These are phyloP conservation scores for Microdon myrmicae DNA, from an alignment of 2,888 invertebrate species.

Conservation along the genomic window DNA sequence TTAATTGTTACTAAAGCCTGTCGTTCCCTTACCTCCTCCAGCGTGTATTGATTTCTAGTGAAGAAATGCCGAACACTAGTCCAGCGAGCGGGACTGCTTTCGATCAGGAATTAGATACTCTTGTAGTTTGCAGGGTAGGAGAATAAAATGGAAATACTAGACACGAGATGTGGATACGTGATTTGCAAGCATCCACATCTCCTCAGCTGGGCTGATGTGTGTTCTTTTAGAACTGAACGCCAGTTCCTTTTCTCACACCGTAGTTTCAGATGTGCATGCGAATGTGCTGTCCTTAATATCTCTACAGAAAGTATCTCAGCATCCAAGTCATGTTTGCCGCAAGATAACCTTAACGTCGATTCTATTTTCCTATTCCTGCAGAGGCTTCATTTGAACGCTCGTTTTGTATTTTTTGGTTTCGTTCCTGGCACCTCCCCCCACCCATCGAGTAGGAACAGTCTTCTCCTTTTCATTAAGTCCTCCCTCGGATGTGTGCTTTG, in stretches of 20 bases:
- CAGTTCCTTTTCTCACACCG: slow-evolving; percentile 15
- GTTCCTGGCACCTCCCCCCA: slow-evolving; percentile 26
- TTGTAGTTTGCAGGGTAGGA: slow-evolving; percentile 1
- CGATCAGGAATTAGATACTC: slow-evolving; percentile 16
- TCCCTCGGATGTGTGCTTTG: slow-evolving; percentile 6
- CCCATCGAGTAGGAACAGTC: slow-evolving; percentile 11
- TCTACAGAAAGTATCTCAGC: slow-evolving; percentile 41
- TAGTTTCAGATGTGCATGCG: slow-evolving; percentile 12
- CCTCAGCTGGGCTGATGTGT: neutral
- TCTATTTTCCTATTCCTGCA: slow-evolving; percentile 34
- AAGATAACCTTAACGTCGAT: slow-evolving; percentile 51
- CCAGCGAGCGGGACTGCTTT: slow-evolving; percentile 17
- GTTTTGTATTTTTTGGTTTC: slow-evolving; percentile 5
- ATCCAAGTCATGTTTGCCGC: slow-evolving; percentile 48
- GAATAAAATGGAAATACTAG: slow-evolving; percentile 22
- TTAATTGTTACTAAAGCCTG: slow-evolving; percentile 24
- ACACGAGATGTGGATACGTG: slow-evolving; percentile 24
- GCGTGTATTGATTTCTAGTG: slow-evolving; percentile 27
- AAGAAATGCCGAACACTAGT: slow-evolving; percentile 15
- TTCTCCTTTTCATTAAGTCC: slow-evolving; percentile 23
- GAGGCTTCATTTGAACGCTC: neutral
- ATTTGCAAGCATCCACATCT: slow-evolving; percentile 24
- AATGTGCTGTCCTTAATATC: slow-evolving; percentile 39
- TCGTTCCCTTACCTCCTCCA: neutral
- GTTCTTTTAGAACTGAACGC: neutral